Evolutionary conservation across 2,113 vertebrate genomes (phyloP), one percentile per base, ranked within the genome.

Genomic region (Machaerirhynchus nigripectus): DNA sequence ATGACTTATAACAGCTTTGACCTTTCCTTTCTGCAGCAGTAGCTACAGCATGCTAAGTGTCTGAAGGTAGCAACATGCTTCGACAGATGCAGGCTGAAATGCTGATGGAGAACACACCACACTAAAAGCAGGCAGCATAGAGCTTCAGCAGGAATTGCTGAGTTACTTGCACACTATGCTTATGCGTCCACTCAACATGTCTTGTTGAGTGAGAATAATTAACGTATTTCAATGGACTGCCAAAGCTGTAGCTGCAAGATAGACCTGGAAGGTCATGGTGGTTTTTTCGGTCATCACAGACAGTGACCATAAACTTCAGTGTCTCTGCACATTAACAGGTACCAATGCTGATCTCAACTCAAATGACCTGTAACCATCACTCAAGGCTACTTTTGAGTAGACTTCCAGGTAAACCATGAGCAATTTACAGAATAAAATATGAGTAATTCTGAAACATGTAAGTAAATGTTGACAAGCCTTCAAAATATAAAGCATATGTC

Each of bases 1-100:
- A 80, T 40, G 53, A 49, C 28, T 76, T 60, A 15, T 2, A 33
- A 73, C 33, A 74, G 50, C 61, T 83, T 26, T 50, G 37, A 77
- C 31, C 42, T 84, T 84, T 85, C 27, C 39, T 33, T 95, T 86
- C 60, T 86, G 61, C 56, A 88, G 86, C 71, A 83, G 57, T n/a
- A 77, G 37, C 59, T 80, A 55, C 55, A 84, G 46, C 26, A 81
- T 6, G 31, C n/a, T 28, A 76, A 57, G 47, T 37, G 26, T 65
- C 26, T 2, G 2, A 55, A 28, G 27, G 40, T 61, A 84, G 50
- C 86, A 77, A 81, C 13, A 37, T 10, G 30, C 27, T 74, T 73
- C 84, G 80, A 87, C 55, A 77, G 55, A 69, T 15, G 28, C 31
- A 81, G 5, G 42, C 15, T 84, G 28, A 92, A 89, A 84, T 10